Evolutionary conservation across 2,888 invertebrate genomes (phyloP), one percentile per base, ranked within the genome.

Genomic region (Drosophila cognata): DNA sequence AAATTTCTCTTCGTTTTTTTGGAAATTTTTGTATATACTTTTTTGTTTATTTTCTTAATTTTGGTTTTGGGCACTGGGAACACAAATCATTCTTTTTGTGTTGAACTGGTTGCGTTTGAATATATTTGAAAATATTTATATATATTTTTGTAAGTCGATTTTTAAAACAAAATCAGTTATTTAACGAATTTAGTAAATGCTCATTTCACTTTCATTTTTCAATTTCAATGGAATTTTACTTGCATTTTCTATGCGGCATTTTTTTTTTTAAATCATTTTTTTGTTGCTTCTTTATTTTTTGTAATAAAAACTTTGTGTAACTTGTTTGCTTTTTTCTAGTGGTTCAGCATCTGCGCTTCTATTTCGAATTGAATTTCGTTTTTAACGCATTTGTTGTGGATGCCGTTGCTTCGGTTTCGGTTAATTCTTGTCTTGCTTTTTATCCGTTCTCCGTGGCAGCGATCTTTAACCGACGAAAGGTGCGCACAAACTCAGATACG

Each of bases 381-480:
- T 61, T 61, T 71, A 72, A 71, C 77, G 77, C 57, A 76, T 70
- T 74, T 80, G 65, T 73, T 72, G 59, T 67, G 43, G 66, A 57
- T 64, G 41, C 51, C 53, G 66, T 66, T 63, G 56, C 21, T 48
- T 60, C 55, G 33, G 55, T 55, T 60, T 52, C 61, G 63, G 56
- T 61, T 46, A 18, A 56, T 59, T 55, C 31, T 59, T 51, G 48
- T 43, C 57, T 69, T 63, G 53, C 57, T 71, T 60, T 51, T 67
- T 79, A 70, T 83, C 75, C 82, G 77, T 72, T 81, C 65, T 58
- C 75, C 72, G 79, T 79, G 79, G 70, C 66, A 79, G 79, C 92
- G 92, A 88, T 91, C 91, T 91, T 67, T 79, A 91, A 86, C 84
- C 91, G 91, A 91, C 92, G 91, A 91, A 88, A 87, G 92, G 88